phyloP scores from a whole-genome alignment of 1,140 invertebrate species.

The Myzus persicae region DNA sequence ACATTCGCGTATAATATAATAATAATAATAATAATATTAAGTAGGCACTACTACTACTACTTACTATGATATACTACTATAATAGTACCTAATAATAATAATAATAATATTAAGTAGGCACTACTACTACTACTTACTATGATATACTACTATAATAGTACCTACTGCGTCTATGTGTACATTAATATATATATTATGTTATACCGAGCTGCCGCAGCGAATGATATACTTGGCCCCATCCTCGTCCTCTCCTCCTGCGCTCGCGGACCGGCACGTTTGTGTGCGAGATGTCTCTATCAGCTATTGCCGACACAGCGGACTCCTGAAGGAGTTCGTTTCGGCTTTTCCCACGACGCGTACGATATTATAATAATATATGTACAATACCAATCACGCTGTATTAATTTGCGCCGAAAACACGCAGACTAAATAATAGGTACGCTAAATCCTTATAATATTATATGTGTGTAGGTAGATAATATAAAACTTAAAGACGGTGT shows the following conservation, averaged over 20 bases:
- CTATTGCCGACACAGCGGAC: not conserved
- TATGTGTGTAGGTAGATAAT: not conserved
- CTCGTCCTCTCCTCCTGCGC: not conserved
- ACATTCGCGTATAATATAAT: constrained; percentile 17
- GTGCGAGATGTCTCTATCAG: not conserved
- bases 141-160: too few species aligned
- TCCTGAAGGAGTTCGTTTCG: constrained; percentile 24
- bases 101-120: too few species aligned
- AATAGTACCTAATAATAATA: not conserved
- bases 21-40: not conserved
- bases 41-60: not conserved
- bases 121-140: not conserved
- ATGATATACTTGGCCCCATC: too few species aligned
- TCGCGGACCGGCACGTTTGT: not conserved
- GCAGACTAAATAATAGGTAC: not conserved
- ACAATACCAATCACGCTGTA: too few species aligned
- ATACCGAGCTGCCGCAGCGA: not conserved
- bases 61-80: not conserved
- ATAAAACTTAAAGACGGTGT: not conserved
- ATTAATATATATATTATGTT: not conserved
- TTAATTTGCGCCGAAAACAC: not conserved
- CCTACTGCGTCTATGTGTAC: not conserved
- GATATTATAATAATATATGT: not conserved
- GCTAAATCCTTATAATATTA: not conserved
- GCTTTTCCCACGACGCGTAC: constrained; percentile 28